A percentile compares a stretch with the other conserved stretches of the same genome.
These are phyloP conservation scores for Dromius quadrimaculatus DNA, from an alignment of 2,888 invertebrate genomes.

Conservation along the genomic window DNA sequence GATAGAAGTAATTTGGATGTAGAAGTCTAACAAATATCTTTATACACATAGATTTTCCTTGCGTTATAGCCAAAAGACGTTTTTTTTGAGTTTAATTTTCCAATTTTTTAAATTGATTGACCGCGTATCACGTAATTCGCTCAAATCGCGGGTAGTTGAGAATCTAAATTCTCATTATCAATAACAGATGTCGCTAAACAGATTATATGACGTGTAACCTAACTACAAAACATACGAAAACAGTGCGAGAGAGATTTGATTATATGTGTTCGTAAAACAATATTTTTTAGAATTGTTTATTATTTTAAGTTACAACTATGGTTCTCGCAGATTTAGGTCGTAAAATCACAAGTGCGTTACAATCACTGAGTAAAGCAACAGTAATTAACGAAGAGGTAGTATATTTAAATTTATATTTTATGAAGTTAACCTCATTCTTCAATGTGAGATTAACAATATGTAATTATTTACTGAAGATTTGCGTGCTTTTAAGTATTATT, in stretches of 20 bases:
- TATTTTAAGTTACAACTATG: conserved; percentile 74
- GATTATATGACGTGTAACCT: conserved; percentile 13
- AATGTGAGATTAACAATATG: conserved; percentile 50
- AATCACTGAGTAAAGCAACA: conserved; percentile 97
- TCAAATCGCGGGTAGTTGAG: too few relatives aligned
- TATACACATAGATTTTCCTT: too few relatives aligned
- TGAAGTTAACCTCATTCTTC: conserved; percentile 49
- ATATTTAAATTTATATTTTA: conserved; percentile 1
- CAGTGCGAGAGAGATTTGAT: neutral
- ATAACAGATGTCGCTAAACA: too few relatives aligned
- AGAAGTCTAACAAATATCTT: too few relatives aligned
- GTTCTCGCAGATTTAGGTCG: conserved; percentile 99
- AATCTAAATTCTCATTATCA: too few relatives aligned
- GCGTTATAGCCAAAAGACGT: too few relatives aligned
- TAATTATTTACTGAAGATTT: conserved; percentile 22
- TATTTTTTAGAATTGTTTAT: neutral
- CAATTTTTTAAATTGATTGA: too few relatives aligned
- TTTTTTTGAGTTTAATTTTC: too few relatives aligned
- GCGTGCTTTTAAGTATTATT: conserved; percentile 13
- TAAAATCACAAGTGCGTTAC: conserved; percentile 98
- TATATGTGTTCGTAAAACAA: conserved; percentile 3
- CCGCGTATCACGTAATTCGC: too few relatives aligned
- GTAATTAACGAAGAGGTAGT: conserved; percentile 97
- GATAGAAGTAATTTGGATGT: too few relatives aligned
- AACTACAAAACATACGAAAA: neutral